phyloP scores from a whole-genome alignment of 1,140 invertebrate genomes.

The Polyergus mexicanus region DNA sequence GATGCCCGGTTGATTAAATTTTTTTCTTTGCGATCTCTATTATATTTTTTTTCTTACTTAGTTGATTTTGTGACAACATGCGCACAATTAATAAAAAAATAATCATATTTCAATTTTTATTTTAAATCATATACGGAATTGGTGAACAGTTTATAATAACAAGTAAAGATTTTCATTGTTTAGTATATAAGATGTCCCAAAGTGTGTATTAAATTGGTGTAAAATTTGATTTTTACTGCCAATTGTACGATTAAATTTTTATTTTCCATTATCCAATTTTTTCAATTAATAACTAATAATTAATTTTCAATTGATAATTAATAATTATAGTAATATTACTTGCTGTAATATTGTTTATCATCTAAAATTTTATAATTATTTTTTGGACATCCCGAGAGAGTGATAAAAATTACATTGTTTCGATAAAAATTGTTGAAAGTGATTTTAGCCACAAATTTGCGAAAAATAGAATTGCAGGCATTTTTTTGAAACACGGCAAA shows the following conservation, averaged over 20 bases:
- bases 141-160: neutral
- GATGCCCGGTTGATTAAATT: conserved; percentile 16
- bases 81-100: neutral
- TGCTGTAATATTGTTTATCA: neutral
- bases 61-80: neutral
- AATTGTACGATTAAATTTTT: neutral
- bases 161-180: conserved; percentile 7
- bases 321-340: neutral
- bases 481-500: neutral
- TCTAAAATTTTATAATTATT: neutral
- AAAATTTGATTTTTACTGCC: conserved; percentile 2
- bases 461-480: neutral
- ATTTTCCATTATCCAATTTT: neutral
- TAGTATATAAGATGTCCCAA: neutral
- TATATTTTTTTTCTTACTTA: neutral
- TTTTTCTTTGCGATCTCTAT: conserved; percentile 1
- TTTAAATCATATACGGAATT: neutral
- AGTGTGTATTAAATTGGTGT: neutral
- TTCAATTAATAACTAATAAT: neutral
- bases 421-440: neutral
- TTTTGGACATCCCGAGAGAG: too few relatives aligned
- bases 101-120: neutral
- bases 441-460: neutral
- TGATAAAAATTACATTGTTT: neutral
- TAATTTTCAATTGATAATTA: conserved; percentile 6